Percentiles rank a stretch among this genome's conserved stretches.
Evolutionary conservation across 2,113 vertebrate genomes (phyloP).

Genomic region (Empidonax traillii): DNA sequence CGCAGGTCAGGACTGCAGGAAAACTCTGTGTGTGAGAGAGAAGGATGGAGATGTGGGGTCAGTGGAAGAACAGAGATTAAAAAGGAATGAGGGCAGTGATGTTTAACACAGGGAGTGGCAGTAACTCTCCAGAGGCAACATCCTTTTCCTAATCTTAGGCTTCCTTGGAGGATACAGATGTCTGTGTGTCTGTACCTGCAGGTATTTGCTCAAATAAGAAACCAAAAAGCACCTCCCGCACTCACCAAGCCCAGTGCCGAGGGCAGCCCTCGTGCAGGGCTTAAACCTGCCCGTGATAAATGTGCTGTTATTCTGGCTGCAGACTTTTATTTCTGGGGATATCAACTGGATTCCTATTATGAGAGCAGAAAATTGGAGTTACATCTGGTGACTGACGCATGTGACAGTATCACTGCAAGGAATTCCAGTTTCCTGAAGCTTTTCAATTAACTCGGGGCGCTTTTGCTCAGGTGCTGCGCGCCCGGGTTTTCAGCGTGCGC

Average conservation of each 20-base stretch:
- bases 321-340: slow-evolving; percentile 43
- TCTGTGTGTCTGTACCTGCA: neutral
- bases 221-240: neutral
- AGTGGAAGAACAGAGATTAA: neutral
- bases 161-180: neutral
- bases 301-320: slow-evolving; percentile 33
- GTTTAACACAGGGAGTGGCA: neutral
- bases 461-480: neutral
- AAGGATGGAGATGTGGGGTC: neutral
- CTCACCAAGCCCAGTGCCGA: neutral
- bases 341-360: slow-evolving; percentile 46
- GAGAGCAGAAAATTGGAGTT: slow-evolving; percentile 48
- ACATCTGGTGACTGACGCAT: slow-evolving; percentile 36
- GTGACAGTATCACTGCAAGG: neutral
- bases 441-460: slow-evolving; percentile 28
- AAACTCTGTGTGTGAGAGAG: neutral
- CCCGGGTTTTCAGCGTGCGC: neutral
- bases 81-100: neutral
- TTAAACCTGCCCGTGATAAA: slow-evolving; percentile 3
- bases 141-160: neutral
- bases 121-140: neutral
- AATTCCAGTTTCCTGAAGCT: slow-evolving; percentile 19
- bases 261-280: neutral
- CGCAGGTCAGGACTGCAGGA: neutral
- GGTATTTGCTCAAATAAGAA: neutral